Evolutionary conservation across 2,888 invertebrate species (phyloP), one percentile per base, ranked within the genome.

Genomic region (Thera britannica): DNA sequence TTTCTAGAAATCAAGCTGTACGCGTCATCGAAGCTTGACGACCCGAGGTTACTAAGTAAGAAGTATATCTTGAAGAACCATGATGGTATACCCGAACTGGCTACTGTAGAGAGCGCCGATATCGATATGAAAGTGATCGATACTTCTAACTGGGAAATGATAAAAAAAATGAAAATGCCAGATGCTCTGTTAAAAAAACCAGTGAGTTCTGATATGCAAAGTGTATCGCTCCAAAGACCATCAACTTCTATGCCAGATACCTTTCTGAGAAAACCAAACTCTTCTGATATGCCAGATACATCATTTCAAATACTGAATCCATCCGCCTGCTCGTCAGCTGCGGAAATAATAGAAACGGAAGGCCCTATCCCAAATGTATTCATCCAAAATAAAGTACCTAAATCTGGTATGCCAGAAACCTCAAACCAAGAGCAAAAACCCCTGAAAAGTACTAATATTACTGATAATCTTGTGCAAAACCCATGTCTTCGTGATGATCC

Each of bases 1-100:
- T 65, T 89, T 86, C 49, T 81, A 93, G 92, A 90, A 87, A 90
- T 90, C 58, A 86, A 72, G 77, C 65, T 75, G 41, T 86, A 81
- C 44, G 82, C 89, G 63, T 71, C 73, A 58, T 75, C 72, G 36
- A 74, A 82, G 7, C 76, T 87, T 34, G 90, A 89, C 57, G 93
- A 92, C 72, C 92, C 93, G 6, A 84, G 92, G 76, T 65, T 80
- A 54, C 75, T 74, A 23, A 89, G 87, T 78, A 83, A 80, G 49
- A 88, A 81, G 67, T 92, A 92, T 79, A 51, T 82, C 44, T 46
- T 86, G 58, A 75, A 77, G 64, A 79, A 71, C 49, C 75, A 82
- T 65, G 79, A 81, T 71, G 83, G 82, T 7, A 82, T 78, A 72
- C 72, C 75, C 12, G 67, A 75, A 44, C 73, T 90, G 61, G 75